Evolutionary conservation across 2,888 invertebrate genomes (phyloP).

Genomic region (Drosophila trichaetosa): DNA sequence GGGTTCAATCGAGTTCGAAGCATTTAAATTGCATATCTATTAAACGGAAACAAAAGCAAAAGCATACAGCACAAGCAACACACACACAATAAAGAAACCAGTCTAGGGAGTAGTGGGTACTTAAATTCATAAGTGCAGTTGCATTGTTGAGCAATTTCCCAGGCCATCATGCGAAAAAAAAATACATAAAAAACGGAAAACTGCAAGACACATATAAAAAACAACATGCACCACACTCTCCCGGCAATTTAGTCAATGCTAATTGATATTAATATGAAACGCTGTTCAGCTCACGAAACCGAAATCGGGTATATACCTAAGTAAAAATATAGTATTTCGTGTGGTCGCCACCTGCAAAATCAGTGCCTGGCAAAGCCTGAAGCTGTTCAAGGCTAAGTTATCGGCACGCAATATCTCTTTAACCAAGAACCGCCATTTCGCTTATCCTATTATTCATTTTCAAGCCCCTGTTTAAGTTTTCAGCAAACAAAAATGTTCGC

Average conservation of each 20-base stretch:
- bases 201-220: slow-evolving; percentile 17
- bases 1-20: slow-evolving; percentile 73
- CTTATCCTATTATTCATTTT: background rate
- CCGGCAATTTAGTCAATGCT: slow-evolving; percentile 49
- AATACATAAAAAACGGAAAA: slow-evolving; percentile 26
- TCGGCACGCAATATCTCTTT: slow-evolving; percentile 8
- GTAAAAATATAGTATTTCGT: slow-evolving; percentile 9
- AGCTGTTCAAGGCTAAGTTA: background rate
- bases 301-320: slow-evolving; percentile 11
- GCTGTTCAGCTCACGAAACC: slow-evolving; percentile 23
- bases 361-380: background rate
- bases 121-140: slow-evolving; percentile 33
- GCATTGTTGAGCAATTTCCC: slow-evolving; percentile 57
- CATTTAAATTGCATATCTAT: slow-evolving; percentile 48
- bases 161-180: slow-evolving; percentile 58
- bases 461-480: slow-evolving; percentile 1
- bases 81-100: slow-evolving; percentile 11
- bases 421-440: background rate
- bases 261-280: slow-evolving; percentile 74
- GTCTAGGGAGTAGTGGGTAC: slow-evolving; percentile 25
- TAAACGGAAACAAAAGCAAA: slow-evolving; percentile 45
- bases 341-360: slow-evolving; percentile 7
- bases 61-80: slow-evolving; percentile 12
- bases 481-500: slow-evolving; percentile 8
- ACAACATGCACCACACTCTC: slow-evolving; percentile 45